Evolutionary conservation across 2,797 vertebrate species (phyloP).

Genomic region (Merluccius polli): DNA sequence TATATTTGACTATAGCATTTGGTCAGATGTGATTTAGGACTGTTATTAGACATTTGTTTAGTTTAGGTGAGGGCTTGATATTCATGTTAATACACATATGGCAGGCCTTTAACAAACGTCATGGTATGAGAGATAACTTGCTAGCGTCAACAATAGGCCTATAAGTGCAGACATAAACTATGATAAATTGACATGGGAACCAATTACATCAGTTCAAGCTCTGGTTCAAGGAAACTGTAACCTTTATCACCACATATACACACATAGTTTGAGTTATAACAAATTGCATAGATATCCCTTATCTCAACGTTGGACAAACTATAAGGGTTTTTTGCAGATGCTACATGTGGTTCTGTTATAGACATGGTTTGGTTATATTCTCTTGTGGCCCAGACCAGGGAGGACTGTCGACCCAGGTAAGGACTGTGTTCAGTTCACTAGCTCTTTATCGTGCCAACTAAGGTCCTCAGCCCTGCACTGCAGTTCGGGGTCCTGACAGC

Average conservation of each 20-base stretch:
- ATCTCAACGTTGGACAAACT: not conserved
- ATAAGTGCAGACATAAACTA: too few relatives aligned
- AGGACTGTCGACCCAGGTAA: not conserved
- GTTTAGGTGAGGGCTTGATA: not conserved
- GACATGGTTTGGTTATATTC: not conserved
- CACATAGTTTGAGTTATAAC: too few relatives aligned
- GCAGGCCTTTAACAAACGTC: not conserved
- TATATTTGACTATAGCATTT: not conserved
- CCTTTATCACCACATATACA: too few relatives aligned
- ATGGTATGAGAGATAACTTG: not conserved
- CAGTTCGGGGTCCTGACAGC: not conserved
- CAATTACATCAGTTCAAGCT: too few relatives aligned
- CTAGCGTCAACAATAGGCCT: too few relatives aligned
- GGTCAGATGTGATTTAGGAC: not conserved
- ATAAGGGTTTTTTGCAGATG: not conserved
- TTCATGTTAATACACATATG: too few relatives aligned
- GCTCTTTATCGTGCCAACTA: too few relatives aligned
- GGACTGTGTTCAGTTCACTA: not conserved
- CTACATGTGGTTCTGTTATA: too few relatives aligned
- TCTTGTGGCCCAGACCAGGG: not conserved
- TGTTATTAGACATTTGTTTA: not conserved
- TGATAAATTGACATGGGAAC: too few relatives aligned
- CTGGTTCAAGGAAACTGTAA: too few relatives aligned
- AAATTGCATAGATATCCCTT: too few relatives aligned
- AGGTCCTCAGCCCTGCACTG: too few relatives aligned